Conservation (phyloP, 2,888 invertebrate genomes). For the Nephrotoma guestfalica region DNA sequence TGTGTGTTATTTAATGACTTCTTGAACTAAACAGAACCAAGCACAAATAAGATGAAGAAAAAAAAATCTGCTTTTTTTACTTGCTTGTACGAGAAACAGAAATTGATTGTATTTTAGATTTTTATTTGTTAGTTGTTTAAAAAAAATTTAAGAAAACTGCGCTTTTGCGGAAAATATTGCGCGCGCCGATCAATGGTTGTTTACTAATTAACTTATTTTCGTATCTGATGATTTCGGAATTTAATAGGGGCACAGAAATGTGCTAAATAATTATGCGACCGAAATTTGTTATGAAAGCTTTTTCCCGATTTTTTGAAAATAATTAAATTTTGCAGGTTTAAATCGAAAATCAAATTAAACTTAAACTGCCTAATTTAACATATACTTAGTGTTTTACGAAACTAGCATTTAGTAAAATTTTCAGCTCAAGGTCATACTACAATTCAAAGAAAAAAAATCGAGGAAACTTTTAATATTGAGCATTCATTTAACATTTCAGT, state of each 20-base stretch:
- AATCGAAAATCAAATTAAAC: too few relatives aligned
- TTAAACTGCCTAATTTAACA: too few relatives aligned
- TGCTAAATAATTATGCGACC: neutral
- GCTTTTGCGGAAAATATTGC: neutral
- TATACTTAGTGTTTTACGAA: too few relatives aligned
- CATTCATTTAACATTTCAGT: too few relatives aligned
- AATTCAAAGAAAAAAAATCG: too few relatives aligned
- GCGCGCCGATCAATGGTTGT: neutral
- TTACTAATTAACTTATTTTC: neutral
- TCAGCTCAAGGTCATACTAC: too few relatives aligned
- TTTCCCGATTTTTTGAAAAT: too few relatives aligned
- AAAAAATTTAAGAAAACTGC: neutral
- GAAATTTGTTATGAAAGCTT: neutral
- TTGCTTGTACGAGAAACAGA: neutral
- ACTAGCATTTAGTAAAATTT: too few relatives aligned
- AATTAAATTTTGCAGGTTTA: too few relatives aligned
- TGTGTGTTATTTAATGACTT: neutral
- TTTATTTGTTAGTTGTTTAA: neutral
- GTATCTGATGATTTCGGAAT: neutral
- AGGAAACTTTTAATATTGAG: too few relatives aligned
- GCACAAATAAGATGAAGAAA: neutral
- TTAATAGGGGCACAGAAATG: neutral
- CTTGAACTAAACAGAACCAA: neutral
- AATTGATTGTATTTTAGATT: neutral
- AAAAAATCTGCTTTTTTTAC: neutral